phyloP scores from a whole-genome alignment of 2,888 invertebrate genomes.

The Caenorhabditis sp. region DNA sequence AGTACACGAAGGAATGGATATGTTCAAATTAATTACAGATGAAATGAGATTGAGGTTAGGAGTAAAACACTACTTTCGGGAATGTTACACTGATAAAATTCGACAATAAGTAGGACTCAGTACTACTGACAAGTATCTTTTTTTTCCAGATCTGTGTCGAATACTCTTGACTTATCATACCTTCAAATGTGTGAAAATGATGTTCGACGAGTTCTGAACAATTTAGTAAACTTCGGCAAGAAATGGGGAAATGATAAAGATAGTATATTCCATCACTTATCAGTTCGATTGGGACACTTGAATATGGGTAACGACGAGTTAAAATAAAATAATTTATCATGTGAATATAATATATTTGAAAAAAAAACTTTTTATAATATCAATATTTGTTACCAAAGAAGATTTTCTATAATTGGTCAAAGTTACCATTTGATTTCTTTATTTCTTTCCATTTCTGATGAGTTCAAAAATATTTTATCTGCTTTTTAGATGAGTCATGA shows the following conservation, averaged over 20 bases:
- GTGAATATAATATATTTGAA: background rate
- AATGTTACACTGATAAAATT: too few relatives aligned
- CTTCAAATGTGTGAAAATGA: constrained; percentile 22
- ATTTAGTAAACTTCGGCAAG: constrained; percentile 11
- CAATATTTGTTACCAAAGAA: too few relatives aligned
- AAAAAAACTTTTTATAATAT: background rate
- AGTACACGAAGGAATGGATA: constrained; percentile 45
- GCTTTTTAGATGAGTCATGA: constrained; percentile 13
- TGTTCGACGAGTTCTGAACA: constrained; percentile 17
- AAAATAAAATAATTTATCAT: background rate
- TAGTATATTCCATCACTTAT: constrained; percentile 31
- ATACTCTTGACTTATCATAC: constrained; percentile 24
- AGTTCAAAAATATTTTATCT: background rate
- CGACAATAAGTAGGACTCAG: too few relatives aligned
- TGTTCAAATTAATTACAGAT: constrained; percentile 41
- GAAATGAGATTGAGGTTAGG: constrained; percentile 42
- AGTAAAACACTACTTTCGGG: too few relatives aligned
- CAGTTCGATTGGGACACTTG: constrained; percentile 27
- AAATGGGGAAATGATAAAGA: constrained; percentile 35
- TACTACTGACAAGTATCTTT: too few relatives aligned
- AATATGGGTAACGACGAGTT: constrained; percentile 11
- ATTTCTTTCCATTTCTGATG: too few relatives aligned
- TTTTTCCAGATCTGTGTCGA: constrained; percentile 33
- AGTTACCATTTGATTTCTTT: too few relatives aligned
- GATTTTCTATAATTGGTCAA: too few relatives aligned